Conservation (phyloP, 2,888 invertebrate species). For the Machimus rusticus region DNA sequence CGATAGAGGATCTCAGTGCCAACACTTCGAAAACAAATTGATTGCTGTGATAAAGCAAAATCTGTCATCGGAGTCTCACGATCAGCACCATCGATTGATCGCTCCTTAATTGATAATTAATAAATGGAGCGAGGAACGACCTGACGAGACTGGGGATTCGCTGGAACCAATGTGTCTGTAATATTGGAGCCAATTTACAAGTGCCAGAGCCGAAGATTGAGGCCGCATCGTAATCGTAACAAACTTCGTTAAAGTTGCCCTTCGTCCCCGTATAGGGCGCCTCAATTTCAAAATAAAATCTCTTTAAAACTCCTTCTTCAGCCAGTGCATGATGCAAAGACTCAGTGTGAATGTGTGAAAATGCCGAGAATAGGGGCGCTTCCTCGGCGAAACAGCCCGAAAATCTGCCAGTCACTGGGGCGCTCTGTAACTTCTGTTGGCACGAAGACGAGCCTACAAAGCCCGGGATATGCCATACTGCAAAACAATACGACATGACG, state of each 20-base stretch:
- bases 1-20: background rate
- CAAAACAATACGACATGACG: background rate
- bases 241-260: background rate
- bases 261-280: background rate
- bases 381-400: background rate
- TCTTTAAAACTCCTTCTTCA: background rate
- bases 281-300: background rate
- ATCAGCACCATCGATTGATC: slow-evolving; percentile 40
- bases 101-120: slow-evolving; percentile 47
- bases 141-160: background rate
- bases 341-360: background rate
- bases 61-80: slow-evolving; percentile 45
- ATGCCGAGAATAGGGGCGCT: background rate
- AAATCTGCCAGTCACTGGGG: slow-evolving; percentile 8
- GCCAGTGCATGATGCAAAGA: background rate
- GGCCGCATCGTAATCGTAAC: background rate
- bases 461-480: background rate
- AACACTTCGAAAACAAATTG: slow-evolving; percentile 35
- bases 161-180: background rate
- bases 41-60: slow-evolving; percentile 45
- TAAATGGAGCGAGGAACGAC: slow-evolving; percentile 38
- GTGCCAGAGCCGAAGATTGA: background rate
- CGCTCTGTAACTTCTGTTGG: background rate
- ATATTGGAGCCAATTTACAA: background rate
- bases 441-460: background rate